phyloP scores from a whole-genome alignment of 2,113 vertebrate genomes.

The zebrafish (Danio rerio) region GRCz12tu NC_133190.1:26917501-26918000 shows the following conservation, averaged over 20 bases:
- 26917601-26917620: not conserved
- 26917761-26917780: conserved; percentile 21
- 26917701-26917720: conserved; percentile 9
- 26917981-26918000: not conserved
- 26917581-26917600: conserved; percentile 15
- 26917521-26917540: not conserved
- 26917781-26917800: conserved; percentile 28
- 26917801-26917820: conserved; percentile 51
- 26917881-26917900: conserved; percentile 42
- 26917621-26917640: not conserved
- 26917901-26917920: conserved; percentile 38
- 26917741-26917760: conserved; percentile 24
- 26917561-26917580: conserved; percentile 10
- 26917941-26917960: conserved; percentile 30
- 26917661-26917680: conserved; percentile 1
- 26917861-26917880: conserved; percentile 38
- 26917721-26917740: conserved; percentile 39
- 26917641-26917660: conserved; percentile 22
- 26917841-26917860: conserved; percentile 31
- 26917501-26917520: conserved; percentile 27
- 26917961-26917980: conserved; percentile 45
- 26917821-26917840: conserved; percentile 25
- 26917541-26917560: not conserved
- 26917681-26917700: not conserved
- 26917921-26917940: conserved; percentile 54